A percentile compares a stretch with the other conserved stretches of the same genome.
Conservation (phyloP, 2,888 invertebrate species). For the Eurois occulta region DNA sequence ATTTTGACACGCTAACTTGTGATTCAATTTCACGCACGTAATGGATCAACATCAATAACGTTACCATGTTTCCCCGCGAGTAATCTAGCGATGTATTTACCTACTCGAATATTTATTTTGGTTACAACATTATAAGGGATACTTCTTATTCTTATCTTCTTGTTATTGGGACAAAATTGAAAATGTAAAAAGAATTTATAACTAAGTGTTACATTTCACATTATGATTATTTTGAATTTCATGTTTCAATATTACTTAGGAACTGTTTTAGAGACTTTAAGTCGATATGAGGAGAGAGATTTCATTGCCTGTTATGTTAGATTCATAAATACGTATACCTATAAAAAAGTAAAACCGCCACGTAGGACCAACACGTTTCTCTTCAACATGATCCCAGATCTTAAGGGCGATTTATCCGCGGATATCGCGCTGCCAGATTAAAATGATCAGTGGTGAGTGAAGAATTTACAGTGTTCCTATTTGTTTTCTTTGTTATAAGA, state of each 20-base stretch:
- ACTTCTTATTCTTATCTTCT: no score
- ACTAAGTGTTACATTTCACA: neutral
- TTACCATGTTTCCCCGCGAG: slow-evolving; percentile 64
- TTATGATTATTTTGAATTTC: neutral
- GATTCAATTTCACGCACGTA: slow-evolving; percentile 74
- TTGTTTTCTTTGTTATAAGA: slow-evolving; percentile 35
- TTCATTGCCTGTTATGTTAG: neutral
- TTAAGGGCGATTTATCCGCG: slow-evolving; percentile 21
- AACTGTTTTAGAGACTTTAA: neutral
- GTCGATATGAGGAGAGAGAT: neutral
- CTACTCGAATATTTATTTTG: slow-evolving; percentile 43
- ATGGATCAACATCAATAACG: slow-evolving; percentile 73
- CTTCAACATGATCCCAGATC: slow-evolving; percentile 21
- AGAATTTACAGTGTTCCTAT: slow-evolving; percentile 9
- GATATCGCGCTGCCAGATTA: slow-evolving; percentile 20
- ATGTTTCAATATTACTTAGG: neutral
- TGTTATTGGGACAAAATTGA: neutral
- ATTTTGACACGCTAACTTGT: slow-evolving; percentile 62
- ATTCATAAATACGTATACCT: neutral
- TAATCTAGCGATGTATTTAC: slow-evolving; percentile 61
- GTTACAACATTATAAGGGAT: neutral
- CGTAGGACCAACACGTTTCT: slow-evolving; percentile 25
- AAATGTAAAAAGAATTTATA: neutral
- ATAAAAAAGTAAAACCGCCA: slow-evolving; percentile 18
- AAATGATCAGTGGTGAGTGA: slow-evolving; percentile 24